Conservation (phyloP, 2,113 vertebrate species). For the Mastomys coucha region DNA sequence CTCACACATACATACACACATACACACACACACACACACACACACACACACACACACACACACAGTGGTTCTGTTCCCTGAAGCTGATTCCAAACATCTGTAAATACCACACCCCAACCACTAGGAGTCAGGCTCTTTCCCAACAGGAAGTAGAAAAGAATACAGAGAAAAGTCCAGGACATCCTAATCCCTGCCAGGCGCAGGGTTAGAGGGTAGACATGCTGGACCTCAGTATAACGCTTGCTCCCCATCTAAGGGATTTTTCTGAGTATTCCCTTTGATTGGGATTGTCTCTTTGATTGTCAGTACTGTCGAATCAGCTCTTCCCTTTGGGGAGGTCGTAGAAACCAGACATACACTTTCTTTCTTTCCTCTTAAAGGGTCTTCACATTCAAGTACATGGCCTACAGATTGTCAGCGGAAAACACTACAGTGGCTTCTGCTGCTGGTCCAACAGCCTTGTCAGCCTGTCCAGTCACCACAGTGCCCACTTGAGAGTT, state of each 20-base stretch:
- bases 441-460: neutral
- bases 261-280: neutral
- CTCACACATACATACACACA: neutral
- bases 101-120: neutral
- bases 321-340: neutral
- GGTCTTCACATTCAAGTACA: neutral
- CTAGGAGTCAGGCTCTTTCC: neutral
- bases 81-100: neutral
- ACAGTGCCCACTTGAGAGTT: neutral
- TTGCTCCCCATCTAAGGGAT: neutral
- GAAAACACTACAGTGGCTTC: neutral
- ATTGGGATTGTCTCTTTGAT: neutral
- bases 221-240: neutral
- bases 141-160: neutral
- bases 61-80: too few species aligned
- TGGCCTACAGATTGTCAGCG: too few species aligned
- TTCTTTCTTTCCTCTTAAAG: neutral
- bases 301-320: neutral
- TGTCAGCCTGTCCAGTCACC: neutral
- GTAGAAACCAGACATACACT: neutral
- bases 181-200: too few species aligned
- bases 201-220: neutral
- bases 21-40: neutral
- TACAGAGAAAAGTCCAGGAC: neutral
- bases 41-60: neutral